phyloP scores from a whole-genome alignment of 2,888 invertebrate species.

The Orthonychiurus folsomi region DNA sequence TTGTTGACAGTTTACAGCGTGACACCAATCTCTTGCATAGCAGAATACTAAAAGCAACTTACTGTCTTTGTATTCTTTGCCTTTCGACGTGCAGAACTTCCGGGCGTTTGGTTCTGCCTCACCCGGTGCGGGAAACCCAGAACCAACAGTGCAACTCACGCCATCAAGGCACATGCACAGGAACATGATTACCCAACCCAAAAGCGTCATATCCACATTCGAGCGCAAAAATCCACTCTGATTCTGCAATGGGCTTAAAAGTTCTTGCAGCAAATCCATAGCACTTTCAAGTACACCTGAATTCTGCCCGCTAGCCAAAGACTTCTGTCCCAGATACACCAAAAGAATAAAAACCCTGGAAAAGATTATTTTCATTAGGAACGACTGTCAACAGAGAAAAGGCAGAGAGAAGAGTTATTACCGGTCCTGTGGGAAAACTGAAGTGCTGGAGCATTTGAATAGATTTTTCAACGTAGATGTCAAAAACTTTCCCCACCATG shows the following conservation, averaged over 20 bases:
- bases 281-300: slow-evolving; percentile 43
- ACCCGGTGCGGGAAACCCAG: background rate
- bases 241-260: slow-evolving; percentile 38
- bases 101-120: background rate
- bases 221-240: slow-evolving; percentile 45
- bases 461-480: slow-evolving; percentile 68
- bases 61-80: background rate
- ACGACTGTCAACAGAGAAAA: background rate
- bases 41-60: no score
- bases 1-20: no score
- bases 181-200: slow-evolving; percentile 69
- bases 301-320: slow-evolving; percentile 55
- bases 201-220: slow-evolving; percentile 56
- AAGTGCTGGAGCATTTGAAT: slow-evolving; percentile 67
- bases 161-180: slow-evolving; percentile 61
- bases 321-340: slow-evolving; percentile 77
- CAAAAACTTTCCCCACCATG: slow-evolving; percentile 87
- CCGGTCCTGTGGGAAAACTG: slow-evolving; percentile 79
- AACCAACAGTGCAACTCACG: slow-evolving; percentile 26
- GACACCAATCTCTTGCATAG: no score
- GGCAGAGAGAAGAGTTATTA: no score
- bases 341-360: slow-evolving; percentile 72
- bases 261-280: slow-evolving; percentile 41
- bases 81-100: background rate
- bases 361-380: slow-evolving; percentile 24